Base-by-base conservation (phyloP, 2,888 invertebrate genomes). In the Rambutsinella grinnellia region DNA sequence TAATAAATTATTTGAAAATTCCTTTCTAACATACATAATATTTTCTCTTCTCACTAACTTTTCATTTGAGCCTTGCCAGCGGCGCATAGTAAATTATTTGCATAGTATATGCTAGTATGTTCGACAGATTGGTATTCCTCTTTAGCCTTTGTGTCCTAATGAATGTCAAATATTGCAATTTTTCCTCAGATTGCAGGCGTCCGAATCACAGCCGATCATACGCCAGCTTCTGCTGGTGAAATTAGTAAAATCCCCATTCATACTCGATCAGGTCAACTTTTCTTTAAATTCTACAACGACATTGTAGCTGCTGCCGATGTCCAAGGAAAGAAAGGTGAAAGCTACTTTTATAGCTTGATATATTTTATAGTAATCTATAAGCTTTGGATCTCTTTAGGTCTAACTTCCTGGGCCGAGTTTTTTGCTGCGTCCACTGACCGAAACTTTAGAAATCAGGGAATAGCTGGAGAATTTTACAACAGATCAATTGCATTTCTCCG, bases 391-490 rank as follows among this genome's bases (percentile, higher is more conserved):
- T n/a, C n/a, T n/a, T n/a, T n/a, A n/a, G n/a, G n/a, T n/a, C 19
- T 62, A 23, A 61, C 74, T 23, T 36, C 44, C 8, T 77, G 77
- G 77, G 77, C 75, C n/a, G 79, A 75, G 51, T 78, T 79, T 26
- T 62, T n/a, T n/a, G n/a, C n/a, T n/a, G 69, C 72, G 2, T 79
- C 79, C 3, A 72, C 76, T 1, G 6, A 6, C 15, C 57, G 53
- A 2, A 72, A 76, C 8, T 79, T 68, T 24, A 3, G 72, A 26
- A 58, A 68, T 10, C 51, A 60, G 10, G 79, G 79, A 0, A 36
- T 71, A 1, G 75, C 79, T 44, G 77, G 77, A 54, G 79, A 79
- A 71, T 78, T 79, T 24, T 79, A 79, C 24, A 54, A 65, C 21
- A 61, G 79, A 23, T 78, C 77, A 0, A 26, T 77, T 5, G 49